Evolutionary conservation across 1,140 invertebrate genomes (phyloP), one percentile per base, ranked within the genome.

Genomic region (Camponotus vicinus): DNA sequence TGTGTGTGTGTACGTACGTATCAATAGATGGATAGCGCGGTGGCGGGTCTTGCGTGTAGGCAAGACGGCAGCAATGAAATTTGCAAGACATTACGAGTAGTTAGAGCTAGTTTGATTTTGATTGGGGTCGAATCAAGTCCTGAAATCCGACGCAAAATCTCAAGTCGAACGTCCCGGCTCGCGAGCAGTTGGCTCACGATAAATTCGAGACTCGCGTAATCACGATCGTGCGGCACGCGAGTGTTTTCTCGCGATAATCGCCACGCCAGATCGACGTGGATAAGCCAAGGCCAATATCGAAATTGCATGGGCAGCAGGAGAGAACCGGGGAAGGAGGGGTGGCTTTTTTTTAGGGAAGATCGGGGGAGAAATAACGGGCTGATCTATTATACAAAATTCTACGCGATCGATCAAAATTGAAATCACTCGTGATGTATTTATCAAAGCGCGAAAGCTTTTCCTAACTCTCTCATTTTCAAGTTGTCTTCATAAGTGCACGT

Each of bases 101-200:
- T 86, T 82, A 73, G 9, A 18, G 34, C n/a, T 45, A 59, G 32
- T 82, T 86, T 82, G 57, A 82, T 82, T 55, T 37, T 34, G 34
- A 86, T 86, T 40, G 45, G 67, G 57, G 34, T 13, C 45, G 45
- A 86, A 40, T 52, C 34, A 27, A 59, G 40, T 70, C 21, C 21
- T n/a, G 49, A 40, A 86, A 86, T 40, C 84, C 45, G 45, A 85
- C 27, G 18, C 34, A 42, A 78, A 77, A 77, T 69, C 66, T 79
- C 52, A 11, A 8, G 55, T 77, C 37, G 49, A 75, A 37, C 49
- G 55, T 59, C 49, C 40, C 71, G 32, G 32, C 70, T 52, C 37
- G 63, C 66, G 40, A 69, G 37, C n/a, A 34, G 73, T 77, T 42
- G 61, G 37, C 63, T 82, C 34, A 52, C 61, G 61, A 64, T 64